phyloP scores from a whole-genome alignment of 2,113 vertebrate genomes.

The Proterorhinus semilunaris region DNA sequence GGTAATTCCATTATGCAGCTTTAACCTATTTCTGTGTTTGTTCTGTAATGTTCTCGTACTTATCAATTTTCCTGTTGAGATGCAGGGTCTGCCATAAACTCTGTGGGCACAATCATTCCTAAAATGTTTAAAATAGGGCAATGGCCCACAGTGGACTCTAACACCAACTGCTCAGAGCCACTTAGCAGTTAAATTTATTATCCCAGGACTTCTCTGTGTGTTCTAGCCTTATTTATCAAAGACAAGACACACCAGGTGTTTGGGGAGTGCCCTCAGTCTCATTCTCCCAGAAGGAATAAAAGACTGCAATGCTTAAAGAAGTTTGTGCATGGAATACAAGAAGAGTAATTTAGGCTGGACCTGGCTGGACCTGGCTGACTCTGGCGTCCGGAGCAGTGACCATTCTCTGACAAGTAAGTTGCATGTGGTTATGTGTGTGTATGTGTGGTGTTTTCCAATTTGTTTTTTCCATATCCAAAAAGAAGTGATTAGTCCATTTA shows the following conservation, averaged over 20 bases:
- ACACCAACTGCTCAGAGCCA: constrained; percentile 26
- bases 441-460: constrained; percentile 27
- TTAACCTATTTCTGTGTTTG: no score
- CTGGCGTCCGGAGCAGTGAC: constrained; percentile 20
- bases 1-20: no score
- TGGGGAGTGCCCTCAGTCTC: constrained; percentile 19
- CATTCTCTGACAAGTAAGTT: constrained; percentile 46
- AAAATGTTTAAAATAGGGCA: constrained; percentile 5
- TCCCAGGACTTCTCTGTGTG: constrained; percentile 8
- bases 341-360: constrained; percentile 24
- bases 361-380: constrained; percentile 16
- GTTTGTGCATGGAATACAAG: constrained; percentile 29
- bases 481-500: no score
- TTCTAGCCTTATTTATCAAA: constrained; percentile 60
- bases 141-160: constrained; percentile 12
- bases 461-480: neutral
- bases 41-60: no score
- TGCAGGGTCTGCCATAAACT: no score
- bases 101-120: constrained; percentile 1
- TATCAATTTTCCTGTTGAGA: no score
- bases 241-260: constrained; percentile 42
- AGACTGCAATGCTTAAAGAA: constrained; percentile 8
- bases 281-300: constrained; percentile 37
- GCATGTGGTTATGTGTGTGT: constrained; percentile 9
- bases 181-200: constrained; percentile 16